Evolutionary conservation across 1,140 invertebrate genomes (phyloP).

Genomic region (Dinothrombium tinctorium): DNA sequence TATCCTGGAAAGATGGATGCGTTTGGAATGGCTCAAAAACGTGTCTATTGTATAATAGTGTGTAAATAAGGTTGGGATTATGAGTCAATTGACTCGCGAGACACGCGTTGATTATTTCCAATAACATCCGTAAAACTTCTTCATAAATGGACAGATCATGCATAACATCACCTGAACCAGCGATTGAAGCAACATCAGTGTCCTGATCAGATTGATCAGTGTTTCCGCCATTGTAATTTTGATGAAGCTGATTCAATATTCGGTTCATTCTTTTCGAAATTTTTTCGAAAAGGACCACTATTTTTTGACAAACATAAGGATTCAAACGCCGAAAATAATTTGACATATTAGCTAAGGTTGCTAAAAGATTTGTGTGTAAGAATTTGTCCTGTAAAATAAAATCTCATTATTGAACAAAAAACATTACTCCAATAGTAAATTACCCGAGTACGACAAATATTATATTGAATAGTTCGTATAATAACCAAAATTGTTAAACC

Average conservation of each 20-base stretch:
- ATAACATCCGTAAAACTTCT: slow-evolving; percentile 81
- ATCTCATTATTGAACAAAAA: slow-evolving; percentile 4
- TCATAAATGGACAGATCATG: slow-evolving; percentile 83
- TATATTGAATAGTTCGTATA: slow-evolving; percentile 86
- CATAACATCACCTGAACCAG: slow-evolving; percentile 24
- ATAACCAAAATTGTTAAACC: slow-evolving; percentile 86
- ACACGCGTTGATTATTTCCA: slow-evolving; percentile 88
- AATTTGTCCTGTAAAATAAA: slow-evolving; percentile 50
- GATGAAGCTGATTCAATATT: slow-evolving; percentile 1
- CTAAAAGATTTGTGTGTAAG: slow-evolving; percentile 85
- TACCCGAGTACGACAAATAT: slow-evolving; percentile 81
- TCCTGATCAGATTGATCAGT: slow-evolving; percentile 5
- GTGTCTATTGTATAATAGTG: slow-evolving; percentile 73
- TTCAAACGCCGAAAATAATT: slow-evolving; percentile 77
- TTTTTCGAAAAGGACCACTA: slow-evolving; percentile 56
- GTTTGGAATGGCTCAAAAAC: slow-evolving; percentile 64
- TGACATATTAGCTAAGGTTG: slow-evolving; percentile 93
- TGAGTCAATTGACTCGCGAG: slow-evolving; percentile 59
- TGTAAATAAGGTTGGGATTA: slow-evolving; percentile 88
- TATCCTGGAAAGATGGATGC: slow-evolving; percentile 76
- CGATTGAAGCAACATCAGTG: slow-evolving; percentile 4
- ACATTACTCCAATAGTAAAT: slow-evolving; percentile 14
- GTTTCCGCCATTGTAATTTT: not conserved
- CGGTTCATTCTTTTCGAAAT: slow-evolving; percentile 33
- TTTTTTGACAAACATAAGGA: slow-evolving; percentile 80